Evolutionary conservation across 2,113 vertebrate species (phyloP).

Genomic region (Pogona vitticeps): DNA sequence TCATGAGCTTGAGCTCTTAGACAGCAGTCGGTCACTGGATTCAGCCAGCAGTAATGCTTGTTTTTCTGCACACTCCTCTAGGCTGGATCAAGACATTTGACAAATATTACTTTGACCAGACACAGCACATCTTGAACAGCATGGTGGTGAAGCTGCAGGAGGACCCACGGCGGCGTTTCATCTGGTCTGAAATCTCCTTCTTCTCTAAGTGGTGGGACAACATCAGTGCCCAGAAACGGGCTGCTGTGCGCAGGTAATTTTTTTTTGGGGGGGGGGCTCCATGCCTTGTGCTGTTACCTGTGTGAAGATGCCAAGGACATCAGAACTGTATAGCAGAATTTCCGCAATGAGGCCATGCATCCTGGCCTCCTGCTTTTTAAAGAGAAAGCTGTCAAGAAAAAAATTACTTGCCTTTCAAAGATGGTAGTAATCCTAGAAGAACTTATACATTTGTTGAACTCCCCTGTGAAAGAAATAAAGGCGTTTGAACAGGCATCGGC

Average conservation of each 20-base stretch:
- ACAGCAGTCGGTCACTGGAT: no score
- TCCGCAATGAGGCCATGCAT: no score
- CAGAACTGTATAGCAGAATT: no score
- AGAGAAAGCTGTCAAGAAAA: no score
- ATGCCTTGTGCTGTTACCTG: neutral
- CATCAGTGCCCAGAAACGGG: constrained; percentile 85
- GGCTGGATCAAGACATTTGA: constrained; percentile 99
- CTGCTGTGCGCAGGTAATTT: constrained; percentile 87
- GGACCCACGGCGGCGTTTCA: constrained; percentile 92
- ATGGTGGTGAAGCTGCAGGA: constrained; percentile 95
- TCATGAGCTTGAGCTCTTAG: neutral
- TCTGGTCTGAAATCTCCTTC: constrained; percentile 97
- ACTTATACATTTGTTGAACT: no score
- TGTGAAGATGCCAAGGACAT: neutral
- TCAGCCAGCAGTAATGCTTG: neutral
- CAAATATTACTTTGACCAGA: constrained; percentile 97
- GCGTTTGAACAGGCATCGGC: no score
- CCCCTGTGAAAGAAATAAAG: no score
- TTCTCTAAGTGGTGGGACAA: constrained; percentile 98
- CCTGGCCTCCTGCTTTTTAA: no score
- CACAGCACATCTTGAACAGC: constrained; percentile 97
- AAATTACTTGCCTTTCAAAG: no score
- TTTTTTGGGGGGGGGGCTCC: no score
- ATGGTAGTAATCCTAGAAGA: no score
- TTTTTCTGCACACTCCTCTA: neutral